Evolutionary conservation across 2,888 invertebrate genomes (phyloP).

Genomic region (Agriopis leucophaearia): DNA sequence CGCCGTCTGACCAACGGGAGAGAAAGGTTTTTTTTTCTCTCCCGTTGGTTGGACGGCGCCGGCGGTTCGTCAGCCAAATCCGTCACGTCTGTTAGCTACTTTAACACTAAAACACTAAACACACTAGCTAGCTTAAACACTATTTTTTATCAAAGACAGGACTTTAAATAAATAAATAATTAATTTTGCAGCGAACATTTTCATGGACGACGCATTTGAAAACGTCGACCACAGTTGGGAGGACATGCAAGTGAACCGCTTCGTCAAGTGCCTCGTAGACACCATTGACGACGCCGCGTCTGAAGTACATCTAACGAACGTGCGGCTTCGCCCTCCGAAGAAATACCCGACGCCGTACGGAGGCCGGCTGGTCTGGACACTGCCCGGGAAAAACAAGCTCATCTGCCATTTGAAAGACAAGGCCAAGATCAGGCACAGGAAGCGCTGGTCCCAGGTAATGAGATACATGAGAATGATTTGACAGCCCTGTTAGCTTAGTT

Average conservation of each 20-base stretch:
- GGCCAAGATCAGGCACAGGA: conserved; percentile 94
- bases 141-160: no score
- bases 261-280: conserved; percentile 90
- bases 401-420: conserved; percentile 96
- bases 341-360: conserved; percentile 95
- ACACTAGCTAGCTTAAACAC: no score
- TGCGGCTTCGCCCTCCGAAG: conserved; percentile 88
- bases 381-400: conserved; percentile 94
- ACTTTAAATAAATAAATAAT: conserved; percentile 5
- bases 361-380: conserved; percentile 92
- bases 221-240: conserved; percentile 87
- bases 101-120: no score
- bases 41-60: no score
- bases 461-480: no score
- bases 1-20: no score
- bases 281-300: conserved; percentile 92
- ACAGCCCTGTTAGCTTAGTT: no score
- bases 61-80: no score
- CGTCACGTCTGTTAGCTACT: no score
- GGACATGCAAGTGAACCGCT: conserved; percentile 92
- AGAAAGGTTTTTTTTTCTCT: no score
- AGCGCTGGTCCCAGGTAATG: conserved; percentile 95
- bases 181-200: conserved; percentile 89
- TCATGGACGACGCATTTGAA: conserved; percentile 95
- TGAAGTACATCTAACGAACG: conserved; percentile 89